A percentile compares a stretch with the other conserved stretches of the same genome.
These are phyloP conservation scores for Petrolisthes manimaculis DNA, from an alignment of 2,888 invertebrate genomes.

Conservation along the genomic window DNA sequence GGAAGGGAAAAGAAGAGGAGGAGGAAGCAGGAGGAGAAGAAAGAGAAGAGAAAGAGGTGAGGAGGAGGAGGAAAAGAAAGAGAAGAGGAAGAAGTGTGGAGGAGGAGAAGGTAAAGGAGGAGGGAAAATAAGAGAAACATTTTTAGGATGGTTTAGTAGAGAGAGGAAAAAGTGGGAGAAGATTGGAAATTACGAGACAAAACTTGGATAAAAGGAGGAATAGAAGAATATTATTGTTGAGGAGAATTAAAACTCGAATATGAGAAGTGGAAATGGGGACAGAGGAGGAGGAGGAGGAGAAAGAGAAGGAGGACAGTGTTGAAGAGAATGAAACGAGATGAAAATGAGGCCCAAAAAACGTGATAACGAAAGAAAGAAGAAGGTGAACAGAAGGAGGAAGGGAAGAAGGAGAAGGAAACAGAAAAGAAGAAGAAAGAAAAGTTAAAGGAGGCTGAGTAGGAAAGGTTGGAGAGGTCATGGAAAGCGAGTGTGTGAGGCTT, in stretches of 20 bases:
- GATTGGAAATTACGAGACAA: too few relatives aligned
- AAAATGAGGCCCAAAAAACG: background rate
- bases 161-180: too few relatives aligned
- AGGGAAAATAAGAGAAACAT: too few relatives aligned
- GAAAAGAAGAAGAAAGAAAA: background rate
- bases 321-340: background rate
- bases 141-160: too few relatives aligned
- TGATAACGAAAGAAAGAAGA: background rate
- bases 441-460: background rate
- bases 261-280: too few relatives aligned
- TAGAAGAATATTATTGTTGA: too few relatives aligned
- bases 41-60: conserved; percentile 12
- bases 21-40: conserved; percentile 16
- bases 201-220: too few relatives aligned
- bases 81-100: background rate
- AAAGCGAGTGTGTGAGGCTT: background rate
- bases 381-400: background rate
- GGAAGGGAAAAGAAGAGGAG: background rate
- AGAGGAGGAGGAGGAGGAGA: background rate
- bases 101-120: background rate
- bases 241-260: background rate
- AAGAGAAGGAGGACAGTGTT: background rate
- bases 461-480: background rate
- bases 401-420: background rate
- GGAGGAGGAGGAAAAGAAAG: background rate